These are phyloP conservation scores for Lasius fuliginosus DNA, from an alignment of 2,888 invertebrate genomes.

Conservation along the genomic window DNA sequence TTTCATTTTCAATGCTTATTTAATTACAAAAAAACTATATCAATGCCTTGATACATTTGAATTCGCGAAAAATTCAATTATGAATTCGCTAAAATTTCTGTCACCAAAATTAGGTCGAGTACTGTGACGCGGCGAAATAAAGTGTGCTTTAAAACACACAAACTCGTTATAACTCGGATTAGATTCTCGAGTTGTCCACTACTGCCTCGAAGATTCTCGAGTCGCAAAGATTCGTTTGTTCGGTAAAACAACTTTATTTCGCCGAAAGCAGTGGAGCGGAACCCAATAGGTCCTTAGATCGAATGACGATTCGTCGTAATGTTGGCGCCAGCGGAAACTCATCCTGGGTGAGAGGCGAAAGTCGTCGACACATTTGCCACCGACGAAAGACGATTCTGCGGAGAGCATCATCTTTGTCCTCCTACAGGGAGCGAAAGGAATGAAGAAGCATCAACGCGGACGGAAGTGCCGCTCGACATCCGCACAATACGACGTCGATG, in stretches of 20 bases:
- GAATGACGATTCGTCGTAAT: slow-evolving; percentile 39
- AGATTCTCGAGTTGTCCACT: not conserved
- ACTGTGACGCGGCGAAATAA: not conserved
- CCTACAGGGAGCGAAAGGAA: not conserved
- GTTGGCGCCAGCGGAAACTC: slow-evolving; percentile 41
- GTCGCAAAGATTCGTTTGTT: not conserved
- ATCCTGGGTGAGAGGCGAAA: slow-evolving; percentile 36
- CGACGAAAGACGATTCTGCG: slow-evolving; percentile 27
- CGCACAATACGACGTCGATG: slow-evolving; percentile 45
- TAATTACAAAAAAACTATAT: not conserved
- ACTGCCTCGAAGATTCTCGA: not conserved
- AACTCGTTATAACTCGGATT: not conserved
- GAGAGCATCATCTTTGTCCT: not conserved
- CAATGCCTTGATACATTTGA: not conserved
- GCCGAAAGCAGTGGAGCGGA: not conserved
- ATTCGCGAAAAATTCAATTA: not conserved
- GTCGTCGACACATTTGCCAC: slow-evolving; percentile 42
- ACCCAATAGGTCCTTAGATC: not conserved
- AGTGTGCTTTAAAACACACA: not conserved
- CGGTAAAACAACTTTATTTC: not conserved
- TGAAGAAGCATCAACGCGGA: slow-evolving; percentile 22
- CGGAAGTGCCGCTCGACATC: slow-evolving; percentile 52
- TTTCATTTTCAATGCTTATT: not conserved
- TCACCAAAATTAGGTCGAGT: not conserved
- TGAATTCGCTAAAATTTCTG: not conserved